A percentile compares a stretch with the other conserved stretches of the same genome.
Conservation (phyloP, 2,888 invertebrate species). For the Tinea semifulvella region DNA sequence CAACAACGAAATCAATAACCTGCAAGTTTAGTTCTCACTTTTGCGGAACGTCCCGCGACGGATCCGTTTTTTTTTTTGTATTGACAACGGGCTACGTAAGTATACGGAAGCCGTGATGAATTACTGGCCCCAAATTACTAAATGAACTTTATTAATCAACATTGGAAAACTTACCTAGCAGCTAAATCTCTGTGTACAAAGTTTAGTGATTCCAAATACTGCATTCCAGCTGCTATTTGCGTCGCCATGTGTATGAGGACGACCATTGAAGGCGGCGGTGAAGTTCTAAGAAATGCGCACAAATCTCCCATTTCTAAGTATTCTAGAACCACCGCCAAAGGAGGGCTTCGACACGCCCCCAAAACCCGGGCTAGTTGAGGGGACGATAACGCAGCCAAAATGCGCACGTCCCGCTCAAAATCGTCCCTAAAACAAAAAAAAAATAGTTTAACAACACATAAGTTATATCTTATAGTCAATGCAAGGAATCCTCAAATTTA, state of each 20-base stretch:
- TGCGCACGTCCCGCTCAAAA: slow-evolving; percentile 87
- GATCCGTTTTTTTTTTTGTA: no score
- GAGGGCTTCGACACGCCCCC: slow-evolving; percentile 80
- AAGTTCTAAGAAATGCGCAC: slow-evolving; percentile 79
- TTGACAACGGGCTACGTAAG: no score
- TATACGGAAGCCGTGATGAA: no score
- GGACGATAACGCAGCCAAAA: slow-evolving; percentile 83
- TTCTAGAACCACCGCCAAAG: slow-evolving; percentile 83
- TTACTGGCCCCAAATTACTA: no score
- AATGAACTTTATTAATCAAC: no score
- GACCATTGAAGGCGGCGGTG: slow-evolving; percentile 72
- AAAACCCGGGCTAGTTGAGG: slow-evolving; percentile 80
- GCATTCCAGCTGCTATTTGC: slow-evolving; percentile 91
- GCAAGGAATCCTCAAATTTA: no score
- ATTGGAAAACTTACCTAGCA: slow-evolving; percentile 66
- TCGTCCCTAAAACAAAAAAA: slow-evolving; percentile 69
- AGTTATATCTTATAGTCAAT: no score
- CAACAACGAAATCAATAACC: no score
- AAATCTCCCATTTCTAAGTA: slow-evolving; percentile 86
- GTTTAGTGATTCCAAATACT: slow-evolving; percentile 86
- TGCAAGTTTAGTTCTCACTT: no score
- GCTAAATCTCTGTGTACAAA: slow-evolving; percentile 92
- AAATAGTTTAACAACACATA: background rate
- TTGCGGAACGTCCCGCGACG: no score
- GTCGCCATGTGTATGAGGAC: slow-evolving; percentile 81